Evolutionary conservation across 2,797 vertebrate species (phyloP), one percentile per base, ranked within the genome.

Genomic region (Anisognathus igniventris): DNA sequence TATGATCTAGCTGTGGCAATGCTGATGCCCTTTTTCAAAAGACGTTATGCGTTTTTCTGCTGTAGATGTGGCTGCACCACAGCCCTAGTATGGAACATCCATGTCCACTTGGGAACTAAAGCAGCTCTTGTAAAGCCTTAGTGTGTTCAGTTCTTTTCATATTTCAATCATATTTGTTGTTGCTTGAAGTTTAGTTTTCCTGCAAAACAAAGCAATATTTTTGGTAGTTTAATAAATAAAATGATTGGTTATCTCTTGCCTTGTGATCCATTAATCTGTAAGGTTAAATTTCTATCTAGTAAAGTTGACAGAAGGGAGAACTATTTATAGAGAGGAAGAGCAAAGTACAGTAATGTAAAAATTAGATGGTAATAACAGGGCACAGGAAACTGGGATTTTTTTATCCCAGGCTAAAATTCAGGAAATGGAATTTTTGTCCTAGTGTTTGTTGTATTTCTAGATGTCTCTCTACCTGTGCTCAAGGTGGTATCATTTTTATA

Each of bases 41-140:
- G 5, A 4, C 19, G 7, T n/a, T 75, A 16, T 18, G 14, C n/a
- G 18, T 5, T 86, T 83, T 79, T 58, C 64, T 77, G 35, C 48
- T 58, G 16, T 14, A 73, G 47, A 31, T 0, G 6, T 22, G n/a
- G 10, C 54, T 65, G 45, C 47, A 76, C 25, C 21, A 13, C 8
- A 58, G 7, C 0, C 0, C 14, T 27, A 53, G 58, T 24, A 31
- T 0, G 47, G 22, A 80, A 58, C 8, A 48, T 33, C 71, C 12
- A 27, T 0, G 1, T 50, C 8, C 24, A 25, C 10, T 35, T 57
- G 4, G 21, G 35, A 92, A 54, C 28, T 54, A 61, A 60, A 82
- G 31, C 44, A 58, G 20, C 14, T 77, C 31, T 58, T 30, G 8
- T 39, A 61, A 73, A 70, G 7, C 56, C 21, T 61, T 83, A 22